Base-by-base conservation (phyloP, 2,888 invertebrate genomes). In the Tuta absoluta region DNA sequence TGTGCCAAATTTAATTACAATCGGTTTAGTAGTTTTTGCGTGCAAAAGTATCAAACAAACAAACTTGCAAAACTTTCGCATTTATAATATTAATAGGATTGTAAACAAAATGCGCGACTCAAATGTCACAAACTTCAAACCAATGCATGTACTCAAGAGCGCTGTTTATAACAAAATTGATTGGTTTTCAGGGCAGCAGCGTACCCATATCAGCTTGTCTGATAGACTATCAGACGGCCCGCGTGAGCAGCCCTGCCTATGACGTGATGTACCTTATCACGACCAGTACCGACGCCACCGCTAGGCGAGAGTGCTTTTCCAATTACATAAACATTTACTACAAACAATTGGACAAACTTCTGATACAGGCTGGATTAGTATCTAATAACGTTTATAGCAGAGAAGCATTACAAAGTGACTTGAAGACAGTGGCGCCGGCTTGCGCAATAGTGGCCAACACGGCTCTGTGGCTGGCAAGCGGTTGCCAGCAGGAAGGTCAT, bases 401-500 rank as follows among this genome's bases (percentile, higher is more conserved):
- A 48, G 65, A 75, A 66, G 75, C 77, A 68, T 84, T 91, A 68
- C 72, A 84, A 1, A 61, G 74, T 28, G 91, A 91, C 73, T 71
- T 91, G 59, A 81, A 75, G 67, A 65, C 75, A 2, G 86, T 90
- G 11, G 81, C 80, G 2, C 87, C 88, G 14, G 82, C 87, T 11
- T 86, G 86, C 68, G 73, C 89, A 10, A 87, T 89, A 63, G 77
- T 85, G 21, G 89, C 86, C 0, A 91, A 91, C 67, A 89, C 88
- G 48, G 87, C 90, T 0, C 61, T 89, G 12, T 91, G 91, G 90
- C 71, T 91, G 0, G 79, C 78, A 0, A 82, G 78, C 69, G 91
- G 91, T 0, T 69, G 90, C 45, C 91, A 91, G 69, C 76, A 86
- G 71, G 90, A 87, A 65, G 91, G 91, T 0, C 87, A 89, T 79